Base-by-base conservation (phyloP, 2,113 vertebrate species). In the Bos indicus region DNA sequence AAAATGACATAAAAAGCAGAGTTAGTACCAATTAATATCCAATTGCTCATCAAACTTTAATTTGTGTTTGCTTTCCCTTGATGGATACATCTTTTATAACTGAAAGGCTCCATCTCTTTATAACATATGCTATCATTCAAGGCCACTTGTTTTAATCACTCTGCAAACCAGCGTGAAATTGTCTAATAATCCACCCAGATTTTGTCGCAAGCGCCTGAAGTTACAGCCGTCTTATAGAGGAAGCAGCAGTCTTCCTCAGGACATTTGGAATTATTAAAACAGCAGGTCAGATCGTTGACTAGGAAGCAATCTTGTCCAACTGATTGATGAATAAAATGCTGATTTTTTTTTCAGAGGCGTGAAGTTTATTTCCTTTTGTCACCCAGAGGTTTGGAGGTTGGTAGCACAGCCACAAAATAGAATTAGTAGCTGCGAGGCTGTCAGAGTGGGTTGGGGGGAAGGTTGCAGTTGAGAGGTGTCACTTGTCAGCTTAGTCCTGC, bases 41-140 rank as follows among this genome's bases (percentile, higher is more conserved):
- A 97, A 94, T 96, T 97, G 97, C 94, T 98, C 95, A 98, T 98
- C 97, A 98, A 98, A 97, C 92, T 98, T 98, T 98, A 98, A 98
- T 96, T 94, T 95, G 94, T 95, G 91, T 97, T 98, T 98, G 93
- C 93, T 90, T 97, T 96, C 86, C 88, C 80, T 88, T 95, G 94
- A 97, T 97, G 96, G 97, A 98, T 98, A 97, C 96, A 98, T 98
- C 98, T 98, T 98, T 98, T 97, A 98, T 98, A 98, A 97, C 95
- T 57, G 96, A 97, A 97, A 95, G 96, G 91, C 97, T 97, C 98
- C 97, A 92, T 98, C 95, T 98, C 97, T 92, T 96, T 96, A 92
- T 94, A 98, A 97, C 96, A 90, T 97, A 95, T 36, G 89, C 94
- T 91, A 98, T 98, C 95, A 95, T 95, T 98, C 97, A 97, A 71